These are phyloP conservation scores for Papilio helenus DNA, from an alignment of 1,140 invertebrate species.

Conservation along the genomic window DNA sequence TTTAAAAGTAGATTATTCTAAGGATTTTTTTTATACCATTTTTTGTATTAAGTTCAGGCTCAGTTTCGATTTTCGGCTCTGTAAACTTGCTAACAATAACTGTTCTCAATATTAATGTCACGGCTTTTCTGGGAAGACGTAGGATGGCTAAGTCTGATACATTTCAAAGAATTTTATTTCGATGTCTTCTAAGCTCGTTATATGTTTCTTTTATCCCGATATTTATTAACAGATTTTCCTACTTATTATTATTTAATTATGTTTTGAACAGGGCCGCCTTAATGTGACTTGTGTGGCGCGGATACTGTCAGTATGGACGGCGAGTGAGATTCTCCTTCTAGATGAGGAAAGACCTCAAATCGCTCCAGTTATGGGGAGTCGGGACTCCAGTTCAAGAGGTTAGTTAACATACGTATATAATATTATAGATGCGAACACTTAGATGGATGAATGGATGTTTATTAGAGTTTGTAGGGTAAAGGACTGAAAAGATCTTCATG, in stretches of 20 bases:
- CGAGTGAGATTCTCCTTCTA: conserved; percentile 81
- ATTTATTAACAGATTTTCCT: neutral
- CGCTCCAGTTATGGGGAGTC: conserved; percentile 86
- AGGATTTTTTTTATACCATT: neutral
- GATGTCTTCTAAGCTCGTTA: neutral
- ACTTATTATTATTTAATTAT: neutral
- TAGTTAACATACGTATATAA: no score
- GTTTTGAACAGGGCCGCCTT: conserved; percentile 80
- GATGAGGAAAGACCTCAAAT: conserved; percentile 87
- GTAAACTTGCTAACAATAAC: no score
- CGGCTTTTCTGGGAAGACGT: neutral
- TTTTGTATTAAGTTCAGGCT: neutral
- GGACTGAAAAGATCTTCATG: no score
- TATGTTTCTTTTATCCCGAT: neutral
- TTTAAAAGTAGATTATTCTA: conserved; percentile 35
- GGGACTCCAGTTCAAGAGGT: conserved; percentile 79
- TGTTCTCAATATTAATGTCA: no score
- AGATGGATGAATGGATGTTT: neutral
- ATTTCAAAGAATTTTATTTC: neutral
- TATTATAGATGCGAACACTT: neutral
- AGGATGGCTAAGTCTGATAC: neutral
- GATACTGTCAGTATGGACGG: conserved; percentile 85
- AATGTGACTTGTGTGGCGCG: conserved; percentile 86
- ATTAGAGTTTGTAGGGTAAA: no score
- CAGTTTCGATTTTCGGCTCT: neutral